Percentiles rank a stretch among this genome's conserved stretches.
phyloP scores from a whole-genome alignment of 1,140 invertebrate genomes.

The Adoxophyes honmai region DNA sequence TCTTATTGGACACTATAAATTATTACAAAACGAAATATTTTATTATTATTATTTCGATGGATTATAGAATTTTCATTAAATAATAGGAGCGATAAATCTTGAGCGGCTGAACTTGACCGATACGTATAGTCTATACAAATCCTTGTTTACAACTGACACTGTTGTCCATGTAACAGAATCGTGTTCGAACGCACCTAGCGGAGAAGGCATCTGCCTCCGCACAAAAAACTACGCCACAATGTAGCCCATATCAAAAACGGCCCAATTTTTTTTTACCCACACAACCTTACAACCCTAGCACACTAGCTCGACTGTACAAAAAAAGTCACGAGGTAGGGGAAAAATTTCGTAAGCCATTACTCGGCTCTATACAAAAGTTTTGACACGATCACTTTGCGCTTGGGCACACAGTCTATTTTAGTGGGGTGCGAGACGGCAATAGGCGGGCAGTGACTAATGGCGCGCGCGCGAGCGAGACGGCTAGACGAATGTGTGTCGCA shows the following conservation, averaged over 20 bases:
- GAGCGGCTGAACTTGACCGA: conserved; percentile 55
- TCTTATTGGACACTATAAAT: conserved; percentile 57
- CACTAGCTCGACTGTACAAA: conserved; percentile 69
- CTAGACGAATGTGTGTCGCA: conserved; percentile 62
- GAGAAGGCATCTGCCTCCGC: conserved; percentile 57
- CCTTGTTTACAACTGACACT: conserved; percentile 76
- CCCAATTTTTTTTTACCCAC: conserved; percentile 60
- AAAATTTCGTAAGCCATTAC: conserved; percentile 75
- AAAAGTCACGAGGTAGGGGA: conserved; percentile 72
- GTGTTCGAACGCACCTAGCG: conserved; percentile 58
- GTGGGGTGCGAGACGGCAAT: conserved; percentile 62
- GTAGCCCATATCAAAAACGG: conserved; percentile 45
- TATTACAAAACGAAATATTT: conserved; percentile 30
- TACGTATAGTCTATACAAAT: conserved; percentile 75
- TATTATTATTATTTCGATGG: conserved; percentile 23
- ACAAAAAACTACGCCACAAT: conserved; percentile 54
- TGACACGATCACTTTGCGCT: conserved; percentile 74
- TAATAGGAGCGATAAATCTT: conserved; percentile 35
- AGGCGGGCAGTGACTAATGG: conserved; percentile 43
- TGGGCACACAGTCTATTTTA: conserved; percentile 77
- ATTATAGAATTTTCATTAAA: conserved; percentile 30
- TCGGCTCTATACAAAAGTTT: conserved; percentile 70
- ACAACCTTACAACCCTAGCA: conserved; percentile 68
- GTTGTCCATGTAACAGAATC: conserved; percentile 64
- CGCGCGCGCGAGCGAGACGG: conserved; percentile 52